Percentiles rank a stretch among this genome's conserved stretches.
phyloP scores from a whole-genome alignment of 30 jellyfish, hydroid and myxozoan genomes.

The Aurelia coerulea region DNA sequence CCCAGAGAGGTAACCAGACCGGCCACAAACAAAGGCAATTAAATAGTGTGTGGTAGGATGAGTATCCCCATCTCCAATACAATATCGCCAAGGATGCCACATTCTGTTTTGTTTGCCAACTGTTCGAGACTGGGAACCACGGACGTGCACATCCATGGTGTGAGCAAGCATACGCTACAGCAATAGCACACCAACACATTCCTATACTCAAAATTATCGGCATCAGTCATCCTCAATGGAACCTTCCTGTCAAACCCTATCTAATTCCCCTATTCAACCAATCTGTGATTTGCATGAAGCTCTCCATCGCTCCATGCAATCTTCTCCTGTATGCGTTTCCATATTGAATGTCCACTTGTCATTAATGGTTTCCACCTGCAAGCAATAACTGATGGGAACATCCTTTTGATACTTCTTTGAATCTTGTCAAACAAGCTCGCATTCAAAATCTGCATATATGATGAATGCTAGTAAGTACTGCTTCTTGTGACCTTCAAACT shows the following conservation, averaged over 20 bases:
- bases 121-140: slow-evolving; percentile 9
- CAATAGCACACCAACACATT: not conserved
- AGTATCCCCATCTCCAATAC: slow-evolving; percentile 6
- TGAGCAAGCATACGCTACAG: not conserved
- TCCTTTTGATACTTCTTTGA: not conserved
- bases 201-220: not conserved
- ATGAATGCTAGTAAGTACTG: not conserved
- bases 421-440: not conserved
- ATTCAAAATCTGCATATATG: slow-evolving; percentile 13
- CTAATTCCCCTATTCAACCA: not conserved
- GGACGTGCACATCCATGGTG: slow-evolving; percentile 2
- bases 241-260: not conserved
- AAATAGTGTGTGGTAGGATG: not conserved
- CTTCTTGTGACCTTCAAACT: not conserved
- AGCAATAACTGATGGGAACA: not conserved
- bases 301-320: not conserved
- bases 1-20: not conserved
- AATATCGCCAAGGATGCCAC: slow-evolving; percentile 5
- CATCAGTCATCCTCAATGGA: not conserved
- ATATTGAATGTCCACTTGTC: not conserved
- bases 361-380: not conserved
- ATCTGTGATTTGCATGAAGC: not conserved
- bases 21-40: slow-evolving; percentile 7
- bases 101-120: slow-evolving; percentile 11
- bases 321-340: not conserved